These are phyloP conservation scores for Plectropomus leopardus DNA, from an alignment of 2,113 vertebrate genomes.

Conservation along the genomic window DNA sequence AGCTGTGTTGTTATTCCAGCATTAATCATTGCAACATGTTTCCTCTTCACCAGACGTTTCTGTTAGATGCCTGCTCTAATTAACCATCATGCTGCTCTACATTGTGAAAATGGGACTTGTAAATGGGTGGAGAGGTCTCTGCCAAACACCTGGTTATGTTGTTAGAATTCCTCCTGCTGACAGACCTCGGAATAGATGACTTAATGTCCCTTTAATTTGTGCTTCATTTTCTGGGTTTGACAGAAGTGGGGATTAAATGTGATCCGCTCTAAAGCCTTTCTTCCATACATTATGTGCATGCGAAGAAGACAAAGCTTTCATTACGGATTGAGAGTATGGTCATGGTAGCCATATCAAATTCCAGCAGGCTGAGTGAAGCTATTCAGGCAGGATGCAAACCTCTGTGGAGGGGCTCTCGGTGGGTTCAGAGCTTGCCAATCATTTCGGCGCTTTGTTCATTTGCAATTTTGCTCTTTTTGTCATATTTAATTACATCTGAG, in stretches of 20 bases:
- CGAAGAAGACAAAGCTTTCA: conserved; percentile 65
- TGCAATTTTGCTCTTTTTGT: conserved; percentile 75
- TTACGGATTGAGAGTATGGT: conserved; percentile 37
- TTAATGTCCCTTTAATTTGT: conserved; percentile 34
- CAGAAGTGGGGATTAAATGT: conserved; percentile 21
- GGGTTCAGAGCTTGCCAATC: conserved; percentile 55
- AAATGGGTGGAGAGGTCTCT: conserved; percentile 22
- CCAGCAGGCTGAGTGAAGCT: conserved; percentile 59
- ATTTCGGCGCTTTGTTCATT: conserved; percentile 45
- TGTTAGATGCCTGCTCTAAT: conserved; percentile 52
- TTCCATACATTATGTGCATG: conserved; percentile 6
- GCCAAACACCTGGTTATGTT: conserved; percentile 55
- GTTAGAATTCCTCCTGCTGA: conserved; percentile 32
- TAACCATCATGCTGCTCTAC: conserved; percentile 48
- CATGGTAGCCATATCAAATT: conserved; percentile 64
- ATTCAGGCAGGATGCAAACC: conserved; percentile 51
- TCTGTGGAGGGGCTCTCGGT: conserved; percentile 29
- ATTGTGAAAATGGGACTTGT: conserved; percentile 42
- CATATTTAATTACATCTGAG: conserved; percentile 76
- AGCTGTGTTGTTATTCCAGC: conserved; percentile 28
- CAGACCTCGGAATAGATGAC: conserved; percentile 24
- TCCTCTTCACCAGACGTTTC: conserved; percentile 24
- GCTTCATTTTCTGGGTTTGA: conserved; percentile 39
- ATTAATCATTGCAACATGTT: conserved; percentile 36
- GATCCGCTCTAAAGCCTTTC: conserved; percentile 28